Evolutionary conservation across 2,113 vertebrate genomes (phyloP), one percentile per base, ranked within the genome.

Genomic region (Xenopus tropicalis): DNA sequence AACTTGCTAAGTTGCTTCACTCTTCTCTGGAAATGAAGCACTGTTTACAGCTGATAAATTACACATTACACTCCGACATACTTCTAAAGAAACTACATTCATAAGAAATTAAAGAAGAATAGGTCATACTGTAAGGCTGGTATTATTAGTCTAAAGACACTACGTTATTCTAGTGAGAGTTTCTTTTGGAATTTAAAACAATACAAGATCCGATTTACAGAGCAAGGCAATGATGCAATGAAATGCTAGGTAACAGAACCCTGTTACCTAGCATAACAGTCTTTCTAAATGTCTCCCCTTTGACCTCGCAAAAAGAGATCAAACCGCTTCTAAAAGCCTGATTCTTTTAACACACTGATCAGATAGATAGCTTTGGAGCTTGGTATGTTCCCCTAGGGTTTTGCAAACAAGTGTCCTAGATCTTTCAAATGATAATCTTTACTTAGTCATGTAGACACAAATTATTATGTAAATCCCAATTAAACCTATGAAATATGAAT

Each of bases 251-350:
- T 11, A 19, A 65, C 43, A 14, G 62, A 37, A 37, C 29, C 29
- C 29, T 37, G 29, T 6, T 37, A 37, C 29, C 29, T 37, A 7
- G 43, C n/a, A 44, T 68, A 56, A 56, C 19, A 67, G 44, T 37
- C 43, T 57, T 56, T 68, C 64, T 52, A 68, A 56, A 68, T 87
- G 89, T 86, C 86, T 70, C 85, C 90, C 89, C 85, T 85, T 83
- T 89, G 86, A 85, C 91, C 91, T 87, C 78, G 77, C 85, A 81
- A 85, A 87, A 86, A 86, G 89, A 91, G 87, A 90, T 91, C 88
- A 91, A 93, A 89, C 88, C 77, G 81, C 88, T 90, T 83, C 86
- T 88, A 85, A 90, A 86, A 88, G 81, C 78, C 86, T 89, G 88
- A 86, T 88, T 83, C 6, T 14, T 81, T 85, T 83, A 88, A 87